Base-by-base conservation (phyloP, 2,113 vertebrate species). In the Syngnathus scovelli region DNA sequence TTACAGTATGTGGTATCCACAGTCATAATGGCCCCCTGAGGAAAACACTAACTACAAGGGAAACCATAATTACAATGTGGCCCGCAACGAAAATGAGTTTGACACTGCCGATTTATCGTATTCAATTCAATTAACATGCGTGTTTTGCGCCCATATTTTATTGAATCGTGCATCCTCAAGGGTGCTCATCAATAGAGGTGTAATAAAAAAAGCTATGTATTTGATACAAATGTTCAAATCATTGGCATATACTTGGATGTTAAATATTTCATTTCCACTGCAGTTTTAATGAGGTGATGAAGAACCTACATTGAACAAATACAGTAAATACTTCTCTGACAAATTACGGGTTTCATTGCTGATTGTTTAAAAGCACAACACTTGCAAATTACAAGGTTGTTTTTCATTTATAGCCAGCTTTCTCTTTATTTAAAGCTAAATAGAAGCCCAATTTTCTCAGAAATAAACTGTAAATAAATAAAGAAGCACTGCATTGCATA, bases 381-480 rank as follows among this genome's bases (percentile, higher is more conserved):
- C 4, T 33, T 33, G 19, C 23, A 18, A 6, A 18, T 19, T 59
- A 6, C 23, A 15, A 59, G 33, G 38, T 38, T 16, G 16, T 9
- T 33, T 16, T 36, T 16, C 16, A 59, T 59, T 59, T 19, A 59
- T 9, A 38, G 56, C 36, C 27, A 38, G 5, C 13, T 36, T 58
- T 27, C 21, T 23, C 3, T 55, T 5, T 10, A 54, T 54, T 51
- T 54, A 11, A n/a, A 54, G 23, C 4, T 23, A 11, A 23, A 1
- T 6, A 12, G 54, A 55, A 55, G 23, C 54, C 15, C 56, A 38
- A 27, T 41, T 8, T 59, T 70, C 15, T n/a, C 2, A 5, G 18
- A 58, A 67, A 71, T 59, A 77, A 60, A n/a, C 13, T 5, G 61
- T 51, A 51, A 48, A 37, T 69, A 41, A 65, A 62, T 54, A 67